Evolutionary conservation across 1,140 invertebrate genomes (phyloP), one percentile per base, ranked within the genome.

Genomic region (Lucilia cuprina): DNA sequence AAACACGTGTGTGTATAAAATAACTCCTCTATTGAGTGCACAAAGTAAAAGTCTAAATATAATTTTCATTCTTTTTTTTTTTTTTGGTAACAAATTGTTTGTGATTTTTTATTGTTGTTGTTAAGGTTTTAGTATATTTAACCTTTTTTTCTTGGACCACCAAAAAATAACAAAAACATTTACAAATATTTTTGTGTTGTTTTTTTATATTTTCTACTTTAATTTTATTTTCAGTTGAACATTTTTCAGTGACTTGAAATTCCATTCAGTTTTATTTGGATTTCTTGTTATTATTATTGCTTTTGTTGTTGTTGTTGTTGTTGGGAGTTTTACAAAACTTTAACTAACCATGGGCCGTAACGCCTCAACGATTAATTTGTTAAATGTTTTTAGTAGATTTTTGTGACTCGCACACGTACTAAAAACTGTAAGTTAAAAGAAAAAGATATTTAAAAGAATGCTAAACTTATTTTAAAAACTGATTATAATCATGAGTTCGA

Each of bases 281-380:
- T 60, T 17, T 60, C n/a, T 17, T 60, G n/a, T n/a, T n/a, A n/a
- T n/a, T n/a, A n/a, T n/a, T n/a, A n/a, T n/a, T n/a, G n/a, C n/a
- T 3, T 1, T 60, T 60, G 17, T 60, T n/a, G 0, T 60, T 60
- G 55, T n/a, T 7, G 50, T 60, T 60, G 50, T 17, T 17, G 14
- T 5, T n/a, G n/a, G 25, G 25, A 30, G 25, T 30, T 30, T 30
- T 30, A 30, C 25, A 7, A 60, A n/a, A n/a, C n/a, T 70, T 70
- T 8, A 70, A 70, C 65, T 70, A 70, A 70, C 65, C 65, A 70
- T 21, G n/a, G 65, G 65, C 65, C 9, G 65, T 70, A 70, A 70
- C 65, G 65, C 65, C 65, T 70, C 65, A 70, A 70, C 65, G 65
- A 70, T 70, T 70, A 70, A 70, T 70, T 70, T 70, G 65, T 70